These are phyloP conservation scores for Galerucella pusilla DNA, from an alignment of 2,888 invertebrate species.

Conservation along the genomic window DNA sequence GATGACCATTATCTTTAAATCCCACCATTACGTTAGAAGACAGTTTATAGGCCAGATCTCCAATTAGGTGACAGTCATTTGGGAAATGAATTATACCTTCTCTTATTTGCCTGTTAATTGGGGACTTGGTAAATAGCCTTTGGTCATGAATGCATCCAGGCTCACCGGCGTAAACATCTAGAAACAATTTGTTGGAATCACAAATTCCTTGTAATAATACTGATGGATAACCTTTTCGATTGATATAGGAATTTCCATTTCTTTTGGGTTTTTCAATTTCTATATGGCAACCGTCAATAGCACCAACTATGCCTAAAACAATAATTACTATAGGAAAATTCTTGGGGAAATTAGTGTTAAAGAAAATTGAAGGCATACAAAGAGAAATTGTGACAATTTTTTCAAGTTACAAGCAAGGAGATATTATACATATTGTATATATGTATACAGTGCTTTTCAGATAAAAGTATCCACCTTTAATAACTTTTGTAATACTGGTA, in stretches of 20 bases:
- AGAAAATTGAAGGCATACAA: too few species aligned
- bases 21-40: constrained; percentile 36
- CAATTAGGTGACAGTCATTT: constrained; percentile 37
- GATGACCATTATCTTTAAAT: constrained; percentile 28
- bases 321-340: too few species aligned
- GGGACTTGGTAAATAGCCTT: constrained; percentile 35
- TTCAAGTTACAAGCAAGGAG: too few species aligned
- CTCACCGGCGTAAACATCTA: constrained; percentile 34
- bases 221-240: constrained; percentile 41
- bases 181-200: constrained; percentile 34
- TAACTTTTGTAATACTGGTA: too few species aligned
- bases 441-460: too few species aligned
- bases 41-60: constrained; percentile 42
- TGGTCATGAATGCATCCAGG: constrained; percentile 40
- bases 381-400: too few species aligned
- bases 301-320: too few species aligned
- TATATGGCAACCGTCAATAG: too few species aligned
- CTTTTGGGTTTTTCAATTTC: too few species aligned
- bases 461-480: too few species aligned
- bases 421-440: too few species aligned
- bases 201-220: constrained; percentile 44
- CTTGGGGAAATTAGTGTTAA: too few species aligned
- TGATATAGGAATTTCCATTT: constrained; percentile 40
- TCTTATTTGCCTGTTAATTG: constrained; percentile 26
- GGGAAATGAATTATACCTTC: constrained; percentile 28